phyloP scores from a whole-genome alignment of 2,888 invertebrate genomes.

The Temnothorax ravouxi region DNA sequence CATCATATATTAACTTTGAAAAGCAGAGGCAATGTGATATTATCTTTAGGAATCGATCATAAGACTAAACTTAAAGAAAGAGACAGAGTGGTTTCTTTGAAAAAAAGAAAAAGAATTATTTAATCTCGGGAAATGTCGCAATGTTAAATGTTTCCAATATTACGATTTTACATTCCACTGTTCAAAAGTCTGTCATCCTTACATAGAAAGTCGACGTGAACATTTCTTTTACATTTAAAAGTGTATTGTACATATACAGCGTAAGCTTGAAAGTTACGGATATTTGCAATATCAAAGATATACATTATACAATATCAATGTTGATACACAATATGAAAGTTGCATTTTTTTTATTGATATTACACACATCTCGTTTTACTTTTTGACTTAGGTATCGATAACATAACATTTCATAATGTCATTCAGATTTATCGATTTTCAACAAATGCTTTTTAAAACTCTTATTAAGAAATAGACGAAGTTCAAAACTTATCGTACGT shows the following conservation, averaged over 20 bases:
- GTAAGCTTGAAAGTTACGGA: slow-evolving; percentile 23
- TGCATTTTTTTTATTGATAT: slow-evolving; percentile 40
- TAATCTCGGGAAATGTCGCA: slow-evolving; percentile 13
- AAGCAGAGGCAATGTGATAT: slow-evolving; percentile 40
- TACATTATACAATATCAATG: slow-evolving; percentile 25
- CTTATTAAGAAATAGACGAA: neutral
- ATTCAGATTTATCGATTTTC: slow-evolving; percentile 12
- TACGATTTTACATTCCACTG: slow-evolving; percentile 25
- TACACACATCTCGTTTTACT: slow-evolving; percentile 3
- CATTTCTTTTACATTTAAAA: slow-evolving; percentile 32
- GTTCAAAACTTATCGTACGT: neutral
- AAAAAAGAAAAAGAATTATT: slow-evolving; percentile 16
- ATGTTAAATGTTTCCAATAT: neutral
- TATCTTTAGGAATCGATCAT: slow-evolving; percentile 31
- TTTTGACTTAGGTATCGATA: slow-evolving; percentile 6
- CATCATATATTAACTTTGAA: slow-evolving; percentile 9
- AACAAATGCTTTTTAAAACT: slow-evolving; percentile 8
- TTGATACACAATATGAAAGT: slow-evolving; percentile 30
- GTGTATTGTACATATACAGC: neutral
- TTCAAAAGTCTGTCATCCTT: slow-evolving; percentile 8
- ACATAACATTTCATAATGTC: slow-evolving; percentile 28
- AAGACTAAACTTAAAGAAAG: slow-evolving; percentile 28
- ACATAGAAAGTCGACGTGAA: neutral
- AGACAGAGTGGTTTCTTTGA: neutral
- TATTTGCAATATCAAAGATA: slow-evolving; percentile 39